Percentiles rank a stretch among this genome's conserved stretches.
Conservation (phyloP, 1,140 invertebrate species). For the Tyrophagus putrescentiae region DNA sequence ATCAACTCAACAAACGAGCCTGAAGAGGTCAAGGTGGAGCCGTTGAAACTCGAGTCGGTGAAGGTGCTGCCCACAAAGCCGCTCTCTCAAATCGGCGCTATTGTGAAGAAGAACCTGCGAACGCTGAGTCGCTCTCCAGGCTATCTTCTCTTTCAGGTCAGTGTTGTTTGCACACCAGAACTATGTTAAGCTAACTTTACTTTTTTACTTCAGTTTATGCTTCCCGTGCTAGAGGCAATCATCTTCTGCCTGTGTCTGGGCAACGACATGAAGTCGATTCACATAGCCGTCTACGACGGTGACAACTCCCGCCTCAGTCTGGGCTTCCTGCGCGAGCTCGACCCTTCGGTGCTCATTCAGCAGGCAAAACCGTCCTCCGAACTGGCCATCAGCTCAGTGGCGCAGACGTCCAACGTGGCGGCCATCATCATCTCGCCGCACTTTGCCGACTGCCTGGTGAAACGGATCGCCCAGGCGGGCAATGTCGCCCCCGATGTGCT, state of each 20-base stretch:
- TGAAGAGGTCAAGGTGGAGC: too few relatives aligned
- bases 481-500: neutral
- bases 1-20: too few relatives aligned
- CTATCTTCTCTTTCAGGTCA: too few relatives aligned
- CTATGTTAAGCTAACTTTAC: too few relatives aligned
- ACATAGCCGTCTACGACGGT: neutral
- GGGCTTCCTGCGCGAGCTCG: neutral
- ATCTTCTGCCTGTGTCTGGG: neutral
- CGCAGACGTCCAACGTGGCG: neutral
- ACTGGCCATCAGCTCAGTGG: neutral
- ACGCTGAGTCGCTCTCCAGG: too few relatives aligned
- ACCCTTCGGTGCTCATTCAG: neutral
- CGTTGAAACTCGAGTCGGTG: too few relatives aligned
- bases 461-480: neutral
- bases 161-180: too few relatives aligned
- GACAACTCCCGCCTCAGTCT: neutral
- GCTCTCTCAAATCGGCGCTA: too few relatives aligned
- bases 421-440: neutral
- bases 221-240: neutral
- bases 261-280: neutral
- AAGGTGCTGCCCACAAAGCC: too few relatives aligned
- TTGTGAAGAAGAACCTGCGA: too few relatives aligned
- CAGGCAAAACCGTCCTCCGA: neutral
- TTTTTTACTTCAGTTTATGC: too few relatives aligned
- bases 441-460: neutral